Base-by-base conservation (phyloP, 2,888 invertebrate species). In the Ophion obscuratus region DNA sequence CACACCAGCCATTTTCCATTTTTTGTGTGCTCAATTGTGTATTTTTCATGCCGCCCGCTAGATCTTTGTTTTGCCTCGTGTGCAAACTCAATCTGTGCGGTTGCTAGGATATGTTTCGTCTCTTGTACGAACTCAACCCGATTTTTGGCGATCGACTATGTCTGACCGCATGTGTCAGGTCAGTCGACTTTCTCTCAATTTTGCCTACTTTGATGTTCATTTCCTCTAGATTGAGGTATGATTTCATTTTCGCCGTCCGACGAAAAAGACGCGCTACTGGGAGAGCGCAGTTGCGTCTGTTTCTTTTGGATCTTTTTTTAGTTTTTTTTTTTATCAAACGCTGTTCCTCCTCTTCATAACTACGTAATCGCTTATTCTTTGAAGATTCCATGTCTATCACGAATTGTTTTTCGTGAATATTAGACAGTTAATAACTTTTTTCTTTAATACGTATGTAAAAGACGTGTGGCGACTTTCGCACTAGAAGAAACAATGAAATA, bases 21-120 rank as follows among this genome's bases (percentile, higher is more conserved):
- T 31, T 31, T 31, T 31, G 31, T 31, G 31, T 31, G 31, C 2
- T 31, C 31, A 31, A 31, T 31, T 31, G 31, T 2, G 31, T 3
- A 31, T 2, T 31, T 31, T 31, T 31, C 31, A 2, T 31, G 31
- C 31, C 31, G 31, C 31, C 31, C 31, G 31, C 31, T 31, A 31
- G 31, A 31, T 31, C 31, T 31, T 31, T 31, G 31, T 31, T 31
- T 31, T 31, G 31, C 31, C 31, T 31, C 3, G 31, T 31, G 31
- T 67, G 67, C n/a, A 36, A 67, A 7, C 40, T 67, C 67, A 67
- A 67, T 67, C 36, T 67, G 67, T n/a, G 36, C n/a, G 67, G 36
- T 67, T 67, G 17, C 7, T 36, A 67, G 67, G 67, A 17, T 67
- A 67, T 67, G 67, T 67, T 67, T 67, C 67, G 67, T 67, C 67